phyloP scores from a whole-genome alignment of 2,113 vertebrate genomes.

The Podilymbus podiceps region DNA sequence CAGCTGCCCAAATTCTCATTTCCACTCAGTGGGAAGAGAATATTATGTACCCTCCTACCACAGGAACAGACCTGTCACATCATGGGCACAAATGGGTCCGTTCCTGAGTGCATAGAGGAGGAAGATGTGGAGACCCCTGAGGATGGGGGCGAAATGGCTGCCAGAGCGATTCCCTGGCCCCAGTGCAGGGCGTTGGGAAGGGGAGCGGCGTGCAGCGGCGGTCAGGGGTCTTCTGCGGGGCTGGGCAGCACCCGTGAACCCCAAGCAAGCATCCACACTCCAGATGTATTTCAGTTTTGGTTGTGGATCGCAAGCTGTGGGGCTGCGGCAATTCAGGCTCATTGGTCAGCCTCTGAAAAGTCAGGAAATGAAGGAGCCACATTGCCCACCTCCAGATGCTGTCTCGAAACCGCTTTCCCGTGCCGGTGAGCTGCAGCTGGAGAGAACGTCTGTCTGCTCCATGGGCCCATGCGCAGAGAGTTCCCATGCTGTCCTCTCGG shows the following conservation, averaged over 20 bases:
- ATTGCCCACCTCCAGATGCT: background rate
- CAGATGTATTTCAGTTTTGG: background rate
- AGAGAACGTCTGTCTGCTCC: background rate
- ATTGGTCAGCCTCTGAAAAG: background rate
- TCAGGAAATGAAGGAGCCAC: background rate
- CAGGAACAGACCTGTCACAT: background rate
- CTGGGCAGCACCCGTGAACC: background rate
- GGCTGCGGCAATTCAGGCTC: background rate
- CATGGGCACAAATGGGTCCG: fast-evolving
- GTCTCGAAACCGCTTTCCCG: conserved; percentile 13
- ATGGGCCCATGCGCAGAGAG: background rate
- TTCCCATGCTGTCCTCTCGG: background rate
- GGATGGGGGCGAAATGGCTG: fast-evolving
- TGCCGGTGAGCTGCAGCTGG: background rate
- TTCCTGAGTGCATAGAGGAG: background rate
- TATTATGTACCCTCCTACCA: too few relatives aligned
- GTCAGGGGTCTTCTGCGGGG: background rate
- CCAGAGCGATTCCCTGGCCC: background rate
- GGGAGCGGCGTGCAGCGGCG: background rate
- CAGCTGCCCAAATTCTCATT: background rate
- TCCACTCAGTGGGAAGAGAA: background rate
- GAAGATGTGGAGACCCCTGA: background rate
- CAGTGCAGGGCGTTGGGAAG: fast-evolving
- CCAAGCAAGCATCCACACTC: too few relatives aligned
- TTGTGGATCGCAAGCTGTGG: fast-evolving